Evolutionary conservation across 2,113 vertebrate genomes (phyloP), one percentile per base, ranked within the genome.

Genomic region (Cinclus cinclus): DNA sequence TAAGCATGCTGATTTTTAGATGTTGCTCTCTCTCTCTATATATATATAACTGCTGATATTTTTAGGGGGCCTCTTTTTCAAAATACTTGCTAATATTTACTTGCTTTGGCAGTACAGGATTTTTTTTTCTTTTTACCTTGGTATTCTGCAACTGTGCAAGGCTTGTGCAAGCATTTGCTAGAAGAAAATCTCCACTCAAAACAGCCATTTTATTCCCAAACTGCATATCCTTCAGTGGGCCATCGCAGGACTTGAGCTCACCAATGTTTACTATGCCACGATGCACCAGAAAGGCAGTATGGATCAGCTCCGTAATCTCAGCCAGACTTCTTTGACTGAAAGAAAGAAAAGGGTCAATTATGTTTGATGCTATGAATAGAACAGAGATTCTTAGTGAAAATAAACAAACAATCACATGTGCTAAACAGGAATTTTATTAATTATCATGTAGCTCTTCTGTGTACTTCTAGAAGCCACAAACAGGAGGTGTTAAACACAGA

Each of bases 161-260:
- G 91, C 98, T 99, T 3, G 98, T 99, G 88, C 99, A 99, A 59
- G 99, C 99, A 60, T 98, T 99, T 30, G 99, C 99, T 42, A 99
- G 97, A 84, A 99, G 98, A 96, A 99, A 99, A 97, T 99, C 99
- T 41, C 99, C 99, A 78, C 99, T 99, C 94, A 99, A 92, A 93
- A 99, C 97, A 31, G 99, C 99, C 98, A 99, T 99, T 98, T 99
- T 99, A 96, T 99, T 99, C 92, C 99, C 99, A 97, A 99, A 99
- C 78, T 99, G 97, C 99, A 99, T 99, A 97, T 99, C 99, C 96
- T 99, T 99, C 95, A 99, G 96, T 0, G 98, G 98, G n/a, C 99
- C 99, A 21, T 99, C 99, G 0, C 99, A 99, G 35, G 98, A 97
- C 10, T 98, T 99, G 97, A 99, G 98, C 93, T 99, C 99, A 81